Evolutionary conservation across 2,888 invertebrate genomes (phyloP).

Genomic region (Mycalesis mineus): DNA sequence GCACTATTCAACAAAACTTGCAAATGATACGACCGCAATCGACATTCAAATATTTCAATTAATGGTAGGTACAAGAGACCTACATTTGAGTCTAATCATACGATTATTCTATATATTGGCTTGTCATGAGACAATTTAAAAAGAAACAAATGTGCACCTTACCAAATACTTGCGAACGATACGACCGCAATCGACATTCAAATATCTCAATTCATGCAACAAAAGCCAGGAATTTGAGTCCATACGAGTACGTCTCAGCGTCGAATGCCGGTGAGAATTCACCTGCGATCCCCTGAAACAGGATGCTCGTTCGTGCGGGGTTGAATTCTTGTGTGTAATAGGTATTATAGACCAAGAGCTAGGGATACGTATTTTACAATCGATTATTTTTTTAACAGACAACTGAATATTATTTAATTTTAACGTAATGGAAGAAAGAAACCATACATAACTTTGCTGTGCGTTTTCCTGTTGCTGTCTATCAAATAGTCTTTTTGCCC

Average conservation of each 20-base stretch:
- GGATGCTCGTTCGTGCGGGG: background rate
- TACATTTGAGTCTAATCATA: background rate
- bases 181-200: background rate
- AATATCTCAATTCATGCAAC: background rate
- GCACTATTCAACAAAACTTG: background rate
- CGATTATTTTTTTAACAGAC: too few relatives aligned
- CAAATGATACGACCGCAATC: background rate
- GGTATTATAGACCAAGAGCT: background rate
- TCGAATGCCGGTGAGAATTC: background rate
- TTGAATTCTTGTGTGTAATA: background rate
- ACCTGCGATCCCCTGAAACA: background rate
- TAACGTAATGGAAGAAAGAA: too few relatives aligned
- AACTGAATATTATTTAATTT: too few relatives aligned
- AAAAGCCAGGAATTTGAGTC: background rate
- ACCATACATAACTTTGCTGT: too few relatives aligned
- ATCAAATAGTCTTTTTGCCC: too few relatives aligned
- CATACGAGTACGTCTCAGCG: background rate
- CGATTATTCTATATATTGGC: too few relatives aligned
- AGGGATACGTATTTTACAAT: too few relatives aligned
- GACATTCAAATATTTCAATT: background rate
- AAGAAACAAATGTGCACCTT: background rate
- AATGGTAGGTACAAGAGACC: background rate
- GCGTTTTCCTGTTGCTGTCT: too few relatives aligned
- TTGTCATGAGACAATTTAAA: too few relatives aligned
- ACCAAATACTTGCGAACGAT: background rate